These are phyloP conservation scores for Tridacna gigas DNA, from an alignment of 2,888 invertebrate genomes.

Conservation along the genomic window DNA sequence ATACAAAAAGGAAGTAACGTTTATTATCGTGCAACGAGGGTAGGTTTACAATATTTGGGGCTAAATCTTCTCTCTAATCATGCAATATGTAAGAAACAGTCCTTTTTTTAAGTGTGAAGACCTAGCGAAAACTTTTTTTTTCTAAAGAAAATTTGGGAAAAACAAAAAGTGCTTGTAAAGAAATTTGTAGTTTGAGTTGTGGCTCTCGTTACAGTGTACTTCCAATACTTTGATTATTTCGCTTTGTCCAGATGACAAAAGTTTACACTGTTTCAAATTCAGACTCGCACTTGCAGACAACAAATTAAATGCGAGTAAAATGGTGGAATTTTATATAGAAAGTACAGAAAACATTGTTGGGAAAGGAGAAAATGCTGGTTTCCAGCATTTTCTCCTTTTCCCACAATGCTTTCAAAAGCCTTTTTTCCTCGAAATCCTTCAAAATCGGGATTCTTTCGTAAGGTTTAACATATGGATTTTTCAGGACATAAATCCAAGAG, in stretches of 20 bases:
- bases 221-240: no score
- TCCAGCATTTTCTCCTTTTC: not conserved
- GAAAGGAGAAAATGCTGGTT: not conserved
- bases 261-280: no score
- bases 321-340: not conserved
- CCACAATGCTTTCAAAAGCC: not conserved
- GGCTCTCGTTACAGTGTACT: no score
- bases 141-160: not conserved
- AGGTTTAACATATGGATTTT: conserved; percentile 10
- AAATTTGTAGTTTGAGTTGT: not conserved
- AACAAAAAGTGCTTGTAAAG: not conserved
- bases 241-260: no score
- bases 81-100: no score
- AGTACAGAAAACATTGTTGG: not conserved
- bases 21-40: conserved; percentile 77
- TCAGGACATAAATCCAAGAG: conserved; percentile 78
- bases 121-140: no score
- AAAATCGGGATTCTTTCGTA: not conserved
- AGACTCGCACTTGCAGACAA: no score
- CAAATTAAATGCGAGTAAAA: no score
- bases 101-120: no score
- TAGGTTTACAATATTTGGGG: conserved; percentile 35
- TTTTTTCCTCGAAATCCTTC: not conserved
- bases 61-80: no score
- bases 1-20: conserved; percentile 73